Conservation (phyloP, 2,888 invertebrate species). For the Drosophila robusta region DNA sequence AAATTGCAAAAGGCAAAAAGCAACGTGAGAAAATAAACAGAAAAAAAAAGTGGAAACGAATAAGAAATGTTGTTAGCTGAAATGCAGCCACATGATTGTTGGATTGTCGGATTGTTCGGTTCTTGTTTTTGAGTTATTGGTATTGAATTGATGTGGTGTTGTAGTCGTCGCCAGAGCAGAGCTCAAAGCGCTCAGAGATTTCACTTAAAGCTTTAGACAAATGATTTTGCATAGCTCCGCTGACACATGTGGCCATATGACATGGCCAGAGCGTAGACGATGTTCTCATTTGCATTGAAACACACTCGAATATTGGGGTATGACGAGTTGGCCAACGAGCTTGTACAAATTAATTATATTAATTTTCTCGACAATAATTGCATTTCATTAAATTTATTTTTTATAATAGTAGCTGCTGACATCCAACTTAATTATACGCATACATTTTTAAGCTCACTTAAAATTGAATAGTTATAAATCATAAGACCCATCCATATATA, state of each 20-base stretch:
- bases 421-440: too few species aligned
- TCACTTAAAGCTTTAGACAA: slow-evolving; percentile 57
- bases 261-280: slow-evolving; percentile 26
- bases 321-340: neutral
- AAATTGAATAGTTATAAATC: too few species aligned
- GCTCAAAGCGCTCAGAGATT: slow-evolving; percentile 51
- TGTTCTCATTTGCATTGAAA: slow-evolving; percentile 48
- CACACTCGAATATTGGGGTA: slow-evolving; percentile 16
- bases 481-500: too few species aligned
- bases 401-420: too few species aligned
- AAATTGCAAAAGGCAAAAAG: slow-evolving; percentile 61
- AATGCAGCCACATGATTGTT: slow-evolving; percentile 72
- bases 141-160: slow-evolving; percentile 69
- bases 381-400: too few species aligned
- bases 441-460: too few species aligned
- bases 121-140: slow-evolving; percentile 78
- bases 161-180: slow-evolving; percentile 23
- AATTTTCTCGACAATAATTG: too few species aligned
- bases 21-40: slow-evolving; percentile 19
- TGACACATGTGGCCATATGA: slow-evolving; percentile 53
- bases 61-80: slow-evolving; percentile 55
- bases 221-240: slow-evolving; percentile 49
- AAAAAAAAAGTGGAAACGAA: slow-evolving; percentile 21
- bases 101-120: slow-evolving; percentile 34
- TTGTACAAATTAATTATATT: too few species aligned